Percentiles rank a stretch among this genome's conserved stretches.
These are phyloP conservation scores for Drosophila nr. medialis DNA, from an alignment of 2,888 invertebrate genomes.

Conservation along the genomic window DNA sequence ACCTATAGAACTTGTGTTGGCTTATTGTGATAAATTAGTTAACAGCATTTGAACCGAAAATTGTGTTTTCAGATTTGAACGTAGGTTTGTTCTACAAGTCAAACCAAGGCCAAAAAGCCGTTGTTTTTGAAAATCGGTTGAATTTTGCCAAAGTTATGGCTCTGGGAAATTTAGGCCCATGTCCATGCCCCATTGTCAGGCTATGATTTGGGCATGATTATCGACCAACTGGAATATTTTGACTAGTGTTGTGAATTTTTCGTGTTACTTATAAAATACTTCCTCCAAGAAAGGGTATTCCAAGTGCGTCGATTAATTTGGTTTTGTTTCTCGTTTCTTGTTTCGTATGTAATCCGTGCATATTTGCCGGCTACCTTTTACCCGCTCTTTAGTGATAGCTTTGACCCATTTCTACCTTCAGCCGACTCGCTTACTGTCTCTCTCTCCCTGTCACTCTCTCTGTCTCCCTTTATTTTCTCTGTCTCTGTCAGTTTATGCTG, in stretches of 20 bases:
- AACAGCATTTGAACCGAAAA: too few relatives aligned
- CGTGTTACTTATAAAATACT: too few relatives aligned
- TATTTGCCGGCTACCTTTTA: slow-evolving; percentile 71
- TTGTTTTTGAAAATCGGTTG: neutral
- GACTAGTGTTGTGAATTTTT: neutral
- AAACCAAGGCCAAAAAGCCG: neutral
- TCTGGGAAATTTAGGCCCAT: neutral
- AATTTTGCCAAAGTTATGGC: neutral
- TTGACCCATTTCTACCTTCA: slow-evolving; percentile 67
- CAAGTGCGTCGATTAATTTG: slow-evolving; percentile 13
- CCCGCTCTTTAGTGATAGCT: slow-evolving; percentile 52
- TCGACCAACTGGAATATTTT: neutral
- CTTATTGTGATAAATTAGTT: neutral
- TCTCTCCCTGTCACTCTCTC: slow-evolving; percentile 10
- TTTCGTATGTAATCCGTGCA: slow-evolving; percentile 35
- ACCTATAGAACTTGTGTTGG: neutral
- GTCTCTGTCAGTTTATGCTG: neutral
- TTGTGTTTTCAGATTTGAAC: neutral
- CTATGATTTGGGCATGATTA: neutral
- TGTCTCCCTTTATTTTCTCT: neutral
- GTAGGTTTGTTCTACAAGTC: neutral
- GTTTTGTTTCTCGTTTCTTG: slow-evolving; percentile 33
- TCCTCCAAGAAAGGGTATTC: slow-evolving; percentile 35
- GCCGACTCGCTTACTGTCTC: slow-evolving; percentile 19
- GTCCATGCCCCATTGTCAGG: neutral